Percentiles rank a stretch among this genome's conserved stretches.
Evolutionary conservation across 2,888 invertebrate genomes (phyloP).

Genomic region (Diarsia rubi): DNA sequence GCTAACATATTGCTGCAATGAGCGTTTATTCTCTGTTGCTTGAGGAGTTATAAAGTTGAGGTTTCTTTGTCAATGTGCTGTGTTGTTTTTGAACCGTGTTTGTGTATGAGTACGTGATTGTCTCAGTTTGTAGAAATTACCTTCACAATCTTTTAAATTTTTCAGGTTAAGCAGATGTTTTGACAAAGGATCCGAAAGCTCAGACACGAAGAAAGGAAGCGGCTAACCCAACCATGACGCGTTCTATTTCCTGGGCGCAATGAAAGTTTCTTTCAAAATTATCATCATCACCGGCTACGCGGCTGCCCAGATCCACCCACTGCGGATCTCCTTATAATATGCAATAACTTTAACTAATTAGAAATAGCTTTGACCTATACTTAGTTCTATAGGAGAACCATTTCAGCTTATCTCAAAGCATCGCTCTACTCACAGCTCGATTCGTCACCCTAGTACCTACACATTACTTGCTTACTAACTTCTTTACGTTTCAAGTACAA

Average conservation of each 20-base stretch:
- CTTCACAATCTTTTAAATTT: neutral
- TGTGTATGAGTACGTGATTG: slow-evolving; percentile 4
- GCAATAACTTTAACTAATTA: neutral
- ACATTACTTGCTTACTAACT: neutral
- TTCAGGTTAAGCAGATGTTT: neutral
- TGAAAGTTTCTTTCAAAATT: neutral
- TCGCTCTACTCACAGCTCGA: neutral
- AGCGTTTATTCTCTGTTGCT: slow-evolving; percentile 29
- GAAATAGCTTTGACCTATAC: neutral
- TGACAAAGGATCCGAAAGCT: neutral
- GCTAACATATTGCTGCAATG: slow-evolving; percentile 51
- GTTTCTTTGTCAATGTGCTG: slow-evolving; percentile 27
- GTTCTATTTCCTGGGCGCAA: neutral
- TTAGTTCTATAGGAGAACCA: neutral
- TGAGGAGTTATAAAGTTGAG: slow-evolving; percentile 18
- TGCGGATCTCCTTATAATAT: neutral
- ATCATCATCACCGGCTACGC: neutral
- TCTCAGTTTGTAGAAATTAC: neutral
- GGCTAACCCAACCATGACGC: neutral
- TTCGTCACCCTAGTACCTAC: slow-evolving; percentile 3
- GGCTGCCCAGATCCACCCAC: neutral
- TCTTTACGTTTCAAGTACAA: slow-evolving; percentile 17
- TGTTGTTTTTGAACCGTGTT: slow-evolving; percentile 12
- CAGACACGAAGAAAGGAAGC: neutral
- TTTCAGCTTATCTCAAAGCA: slow-evolving; percentile 1